A percentile compares a stretch with the other conserved stretches of the same genome.
phyloP scores from a whole-genome alignment of 2,113 vertebrate species.

The Mirounga angustirostris region DNA sequence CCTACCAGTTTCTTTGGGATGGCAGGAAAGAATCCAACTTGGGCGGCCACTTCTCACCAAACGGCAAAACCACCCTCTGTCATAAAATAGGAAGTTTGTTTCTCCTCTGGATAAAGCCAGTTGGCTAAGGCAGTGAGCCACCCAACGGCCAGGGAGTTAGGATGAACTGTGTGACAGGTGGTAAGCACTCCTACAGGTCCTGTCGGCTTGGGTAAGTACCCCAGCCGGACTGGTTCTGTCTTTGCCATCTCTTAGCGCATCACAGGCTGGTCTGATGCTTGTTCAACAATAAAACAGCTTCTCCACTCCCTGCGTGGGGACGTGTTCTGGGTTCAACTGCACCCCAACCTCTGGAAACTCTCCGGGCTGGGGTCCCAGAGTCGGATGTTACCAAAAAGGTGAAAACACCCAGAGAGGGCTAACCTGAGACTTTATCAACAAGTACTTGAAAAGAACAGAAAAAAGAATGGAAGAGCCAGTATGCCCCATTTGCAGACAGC shows the following conservation, averaged over 20 bases:
- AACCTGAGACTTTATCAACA: neutral
- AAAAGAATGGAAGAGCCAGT: conserved; percentile 32
- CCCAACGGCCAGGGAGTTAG: neutral
- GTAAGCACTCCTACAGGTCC: too few species aligned
- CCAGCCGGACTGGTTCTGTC: too few species aligned
- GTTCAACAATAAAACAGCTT: neutral
- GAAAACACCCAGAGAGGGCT: neutral
- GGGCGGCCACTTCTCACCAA: neutral
- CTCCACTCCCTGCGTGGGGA: neutral
- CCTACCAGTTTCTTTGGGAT: neutral
- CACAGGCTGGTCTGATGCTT: too few species aligned
- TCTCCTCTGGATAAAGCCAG: neutral
- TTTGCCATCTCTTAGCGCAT: neutral
- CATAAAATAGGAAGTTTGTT: too few species aligned
- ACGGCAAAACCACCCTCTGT: neutral
- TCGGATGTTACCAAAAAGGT: neutral
- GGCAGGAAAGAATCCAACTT: too few species aligned
- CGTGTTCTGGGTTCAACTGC: neutral
- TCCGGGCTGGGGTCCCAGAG: neutral
- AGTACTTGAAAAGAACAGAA: conserved; percentile 74
- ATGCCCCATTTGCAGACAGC: neutral
- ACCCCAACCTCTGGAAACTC: too few species aligned
- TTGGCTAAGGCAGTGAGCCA: too few species aligned
- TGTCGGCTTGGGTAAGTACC: too few species aligned
- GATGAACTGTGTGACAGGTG: neutral